phyloP scores from a whole-genome alignment of 1,140 invertebrate species.

The Caenorhabditis remanei region DNA sequence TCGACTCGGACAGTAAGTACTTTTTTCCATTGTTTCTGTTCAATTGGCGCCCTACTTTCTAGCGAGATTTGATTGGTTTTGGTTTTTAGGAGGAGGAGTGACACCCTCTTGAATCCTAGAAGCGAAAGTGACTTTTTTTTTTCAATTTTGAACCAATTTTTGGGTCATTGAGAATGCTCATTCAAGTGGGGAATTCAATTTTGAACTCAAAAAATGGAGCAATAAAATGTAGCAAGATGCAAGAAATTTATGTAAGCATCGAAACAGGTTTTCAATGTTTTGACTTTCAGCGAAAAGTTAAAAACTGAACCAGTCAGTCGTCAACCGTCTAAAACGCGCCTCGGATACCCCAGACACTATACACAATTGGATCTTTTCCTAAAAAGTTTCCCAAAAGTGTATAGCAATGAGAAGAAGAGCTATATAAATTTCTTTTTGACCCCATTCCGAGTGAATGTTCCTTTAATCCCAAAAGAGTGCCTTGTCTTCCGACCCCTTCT shows the following conservation, averaged over 20 bases:
- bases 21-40: constrained; percentile 2
- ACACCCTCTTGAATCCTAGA: not conserved
- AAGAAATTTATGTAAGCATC: too few relatives aligned
- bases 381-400: not conserved
- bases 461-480: constrained; percentile 27
- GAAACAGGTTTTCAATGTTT: too few relatives aligned
- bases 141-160: not conserved
- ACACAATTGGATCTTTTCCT: too few relatives aligned
- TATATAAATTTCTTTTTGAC: constrained; percentile 43
- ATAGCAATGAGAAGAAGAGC: not conserved
- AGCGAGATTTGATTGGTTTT: constrained; percentile 2
- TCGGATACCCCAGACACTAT: too few relatives aligned
- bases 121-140: not conserved
- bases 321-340: too few relatives aligned
- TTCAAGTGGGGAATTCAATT: not conserved
- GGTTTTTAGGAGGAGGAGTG: not conserved
- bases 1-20: constrained; percentile 50
- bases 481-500: not conserved
- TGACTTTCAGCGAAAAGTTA: too few relatives aligned
- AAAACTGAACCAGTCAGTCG: too few relatives aligned
- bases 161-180: not conserved
- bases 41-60: constrained; percentile 43
- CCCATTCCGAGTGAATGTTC: constrained; percentile 1
- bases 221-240: not conserved
- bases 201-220: too few relatives aligned